Conservation (phyloP, 2,113 vertebrate species). For the Lepisosteus osseus region DNA sequence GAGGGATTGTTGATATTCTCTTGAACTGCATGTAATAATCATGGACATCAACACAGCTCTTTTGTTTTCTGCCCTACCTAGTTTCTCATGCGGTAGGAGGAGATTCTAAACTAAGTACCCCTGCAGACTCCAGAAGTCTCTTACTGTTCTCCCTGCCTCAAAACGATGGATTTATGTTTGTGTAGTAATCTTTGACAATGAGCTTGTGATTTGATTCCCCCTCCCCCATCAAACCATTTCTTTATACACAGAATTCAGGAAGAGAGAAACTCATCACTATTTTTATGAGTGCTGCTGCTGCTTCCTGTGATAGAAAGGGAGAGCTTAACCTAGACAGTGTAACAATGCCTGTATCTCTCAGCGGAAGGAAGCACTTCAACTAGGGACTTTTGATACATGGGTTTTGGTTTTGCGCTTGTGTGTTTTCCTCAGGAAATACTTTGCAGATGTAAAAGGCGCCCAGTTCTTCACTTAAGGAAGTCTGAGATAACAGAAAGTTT, state of each 20-base stretch:
- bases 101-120: slow-evolving; percentile 46
- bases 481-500: background rate
- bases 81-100: slow-evolving; percentile 54
- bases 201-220: slow-evolving; percentile 38
- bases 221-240: slow-evolving; percentile 35
- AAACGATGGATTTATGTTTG: slow-evolving; percentile 62
- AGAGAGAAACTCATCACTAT: slow-evolving; percentile 17
- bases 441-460: slow-evolving; percentile 3
- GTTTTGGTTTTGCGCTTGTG: background rate
- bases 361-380: background rate
- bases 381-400: background rate
- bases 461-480: slow-evolving; percentile 12
- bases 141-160: slow-evolving; percentile 48
- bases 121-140: slow-evolving; percentile 46
- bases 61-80: slow-evolving; percentile 31
- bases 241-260: slow-evolving; percentile 31
- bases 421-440: slow-evolving; percentile 1
- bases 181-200: slow-evolving; percentile 64
- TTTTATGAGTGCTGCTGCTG: slow-evolving; percentile 31
- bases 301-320: slow-evolving; percentile 9
- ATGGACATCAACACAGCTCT: background rate
- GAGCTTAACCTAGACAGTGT: no score
- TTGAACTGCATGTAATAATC: background rate
- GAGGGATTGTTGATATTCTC: no score
- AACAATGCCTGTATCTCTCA: no score